phyloP scores from a whole-genome alignment of 1,140 invertebrate genomes.

The Lepidurus arcticus region DNA sequence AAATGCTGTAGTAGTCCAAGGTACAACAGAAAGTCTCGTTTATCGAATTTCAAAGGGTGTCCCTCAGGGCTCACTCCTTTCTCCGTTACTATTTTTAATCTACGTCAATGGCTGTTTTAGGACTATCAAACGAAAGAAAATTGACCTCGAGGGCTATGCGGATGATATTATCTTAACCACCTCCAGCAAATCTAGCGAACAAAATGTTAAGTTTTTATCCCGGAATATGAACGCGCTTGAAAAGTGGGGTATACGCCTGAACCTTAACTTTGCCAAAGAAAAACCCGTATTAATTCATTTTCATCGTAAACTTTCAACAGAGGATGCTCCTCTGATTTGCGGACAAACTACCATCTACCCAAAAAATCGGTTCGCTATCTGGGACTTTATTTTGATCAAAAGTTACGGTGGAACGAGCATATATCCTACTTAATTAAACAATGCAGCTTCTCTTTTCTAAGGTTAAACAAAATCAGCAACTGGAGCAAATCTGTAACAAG shows the following conservation, averaged over 20 bases:
- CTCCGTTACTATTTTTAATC: slow-evolving; percentile 16
- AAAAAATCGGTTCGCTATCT: no score
- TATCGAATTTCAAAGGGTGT: slow-evolving; percentile 21
- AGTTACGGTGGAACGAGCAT: no score
- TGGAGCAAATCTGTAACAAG: no score
- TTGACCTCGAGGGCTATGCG: slow-evolving; percentile 7
- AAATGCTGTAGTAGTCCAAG: not conserved
- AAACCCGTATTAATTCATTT: slow-evolving; percentile 26
- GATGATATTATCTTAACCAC: slow-evolving; percentile 16
- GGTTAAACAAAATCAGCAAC: no score
- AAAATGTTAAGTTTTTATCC: slow-evolving; percentile 22
- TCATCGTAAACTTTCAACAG: not conserved
- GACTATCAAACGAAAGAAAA: slow-evolving; percentile 13
- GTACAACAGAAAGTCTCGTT: not conserved
- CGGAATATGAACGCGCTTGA: not conserved
- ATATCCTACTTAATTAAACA: no score
- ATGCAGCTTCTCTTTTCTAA: no score
- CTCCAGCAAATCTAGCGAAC: not conserved
- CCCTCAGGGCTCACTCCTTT: slow-evolving; percentile 19
- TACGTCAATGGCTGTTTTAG: slow-evolving; percentile 4
- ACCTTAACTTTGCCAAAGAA: slow-evolving; percentile 6
- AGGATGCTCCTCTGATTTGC: not conserved
- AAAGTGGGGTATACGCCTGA: slow-evolving; percentile 15
- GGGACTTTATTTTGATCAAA: no score
- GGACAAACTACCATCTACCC: not conserved